Percentiles rank a stretch among this genome's conserved stretches.
Conservation (phyloP, 2,797 vertebrate species). For the Lindbergichthys nudifrons region DNA sequence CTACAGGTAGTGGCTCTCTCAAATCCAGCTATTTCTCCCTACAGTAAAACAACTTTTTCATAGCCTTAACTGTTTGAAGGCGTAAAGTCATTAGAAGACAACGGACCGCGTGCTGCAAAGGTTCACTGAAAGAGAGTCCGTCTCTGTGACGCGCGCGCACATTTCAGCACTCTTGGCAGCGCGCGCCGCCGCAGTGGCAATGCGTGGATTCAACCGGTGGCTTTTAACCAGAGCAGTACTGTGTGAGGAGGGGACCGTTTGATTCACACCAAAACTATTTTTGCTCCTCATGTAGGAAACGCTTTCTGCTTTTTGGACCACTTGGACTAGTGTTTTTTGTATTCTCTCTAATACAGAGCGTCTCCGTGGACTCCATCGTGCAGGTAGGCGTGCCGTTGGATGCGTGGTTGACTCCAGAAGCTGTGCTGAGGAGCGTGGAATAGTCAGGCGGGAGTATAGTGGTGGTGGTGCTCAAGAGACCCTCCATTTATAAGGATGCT, state of each 20-base stretch:
- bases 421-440: constrained; percentile 58
- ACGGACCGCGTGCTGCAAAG: not conserved
- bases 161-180: constrained; percentile 78
- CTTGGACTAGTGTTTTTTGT: constrained; percentile 23
- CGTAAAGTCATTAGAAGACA: not conserved
- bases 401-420: constrained; percentile 48
- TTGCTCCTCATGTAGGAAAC: constrained; percentile 21
- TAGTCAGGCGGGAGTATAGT: constrained; percentile 68
- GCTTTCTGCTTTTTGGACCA: constrained; percentile 21
- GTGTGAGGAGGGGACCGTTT: constrained; percentile 25
- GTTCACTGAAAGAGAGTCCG: constrained; percentile 30
- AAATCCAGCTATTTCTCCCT: constrained; percentile 6
- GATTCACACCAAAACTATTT: constrained; percentile 28
- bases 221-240: constrained; percentile 46
- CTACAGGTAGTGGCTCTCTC: constrained; percentile 42
- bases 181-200: constrained; percentile 69
- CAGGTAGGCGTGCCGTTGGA: constrained; percentile 69
- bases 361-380: constrained; percentile 37
- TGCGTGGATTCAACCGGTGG: constrained; percentile 85
- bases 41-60: constrained; percentile 31
- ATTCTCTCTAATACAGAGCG: constrained; percentile 4
- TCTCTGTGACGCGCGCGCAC: constrained; percentile 42
- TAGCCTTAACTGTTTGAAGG: not conserved
- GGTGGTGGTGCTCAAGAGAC: constrained; percentile 82
- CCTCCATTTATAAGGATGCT: constrained; percentile 94